These are phyloP conservation scores for Paradisaea rubra DNA, from an alignment of 2,113 vertebrate species.

Conservation along the genomic window DNA sequence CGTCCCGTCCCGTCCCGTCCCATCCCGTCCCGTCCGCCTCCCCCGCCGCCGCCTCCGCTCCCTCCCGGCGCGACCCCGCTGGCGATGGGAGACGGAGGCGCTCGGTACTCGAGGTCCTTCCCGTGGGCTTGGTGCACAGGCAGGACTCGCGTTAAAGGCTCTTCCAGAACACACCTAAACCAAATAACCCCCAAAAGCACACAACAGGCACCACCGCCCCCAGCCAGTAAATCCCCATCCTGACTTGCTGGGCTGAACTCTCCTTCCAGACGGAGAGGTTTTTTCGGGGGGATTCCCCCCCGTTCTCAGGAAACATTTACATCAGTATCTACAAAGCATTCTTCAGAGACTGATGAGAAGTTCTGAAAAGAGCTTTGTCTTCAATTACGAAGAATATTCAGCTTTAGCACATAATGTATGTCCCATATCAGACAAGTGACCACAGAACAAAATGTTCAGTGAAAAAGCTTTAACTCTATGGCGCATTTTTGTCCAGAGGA, in stretches of 20 bases:
- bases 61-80: neutral
- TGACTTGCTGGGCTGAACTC: neutral
- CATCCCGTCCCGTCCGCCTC: neutral
- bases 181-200: neutral
- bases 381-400: neutral
- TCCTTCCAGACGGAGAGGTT: neutral
- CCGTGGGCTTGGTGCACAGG: neutral
- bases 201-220: neutral
- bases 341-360: neutral
- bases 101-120: neutral
- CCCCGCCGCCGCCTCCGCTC: neutral
- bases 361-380: neutral
- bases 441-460: neutral
- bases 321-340: neutral
- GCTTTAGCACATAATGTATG: neutral
- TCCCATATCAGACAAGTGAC: neutral
- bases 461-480: neutral
- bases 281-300: neutral
- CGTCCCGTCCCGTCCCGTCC: rapidly evolving
- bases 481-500: neutral
- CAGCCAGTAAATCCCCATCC: neutral
- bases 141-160: neutral
- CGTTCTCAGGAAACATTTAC: neutral
- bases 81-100: neutral
- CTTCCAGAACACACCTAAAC: neutral